Percentiles rank a stretch among this genome's conserved stretches.
phyloP scores from a whole-genome alignment of 2,113 vertebrate species.

The Phalacrocorax brasilianus region DNA sequence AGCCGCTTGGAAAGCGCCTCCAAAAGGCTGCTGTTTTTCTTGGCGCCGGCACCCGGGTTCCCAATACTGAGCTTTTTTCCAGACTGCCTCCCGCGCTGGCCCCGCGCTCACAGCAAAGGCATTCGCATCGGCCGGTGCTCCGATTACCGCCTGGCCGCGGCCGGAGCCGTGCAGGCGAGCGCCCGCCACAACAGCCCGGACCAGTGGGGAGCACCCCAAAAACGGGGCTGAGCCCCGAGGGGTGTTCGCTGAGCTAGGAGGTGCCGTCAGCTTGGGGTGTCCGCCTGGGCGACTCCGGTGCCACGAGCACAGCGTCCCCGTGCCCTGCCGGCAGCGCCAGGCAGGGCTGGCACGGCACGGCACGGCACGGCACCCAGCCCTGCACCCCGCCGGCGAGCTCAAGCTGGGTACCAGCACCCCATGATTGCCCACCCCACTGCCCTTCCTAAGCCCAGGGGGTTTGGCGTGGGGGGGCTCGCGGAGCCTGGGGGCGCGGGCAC shows the following conservation, averaged over 20 bases:
- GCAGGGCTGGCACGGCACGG: neutral
- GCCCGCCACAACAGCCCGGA: rapidly evolving
- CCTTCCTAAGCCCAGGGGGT: neutral
- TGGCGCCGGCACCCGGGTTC: neutral
- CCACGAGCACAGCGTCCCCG: rapidly evolving
- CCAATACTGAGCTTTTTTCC: constrained; percentile 34
- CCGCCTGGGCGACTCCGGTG: rapidly evolving
- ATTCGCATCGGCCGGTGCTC: rapidly evolving
- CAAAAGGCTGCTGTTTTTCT: neutral
- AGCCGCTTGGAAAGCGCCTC: neutral
- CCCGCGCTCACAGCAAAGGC: neutral
- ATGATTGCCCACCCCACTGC: rapidly evolving
- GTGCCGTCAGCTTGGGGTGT: rapidly evolving
- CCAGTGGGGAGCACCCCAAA: neutral
- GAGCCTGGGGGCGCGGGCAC: neutral
- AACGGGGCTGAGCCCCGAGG: neutral
- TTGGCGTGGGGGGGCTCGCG: neutral
- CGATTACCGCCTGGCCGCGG: neutral
- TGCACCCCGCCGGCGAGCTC: neutral
- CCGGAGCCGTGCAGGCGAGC: rapidly evolving
- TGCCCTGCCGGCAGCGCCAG: neutral
- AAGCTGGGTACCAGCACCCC: neutral
- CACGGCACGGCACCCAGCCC: neutral
- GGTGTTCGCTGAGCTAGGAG: neutral
- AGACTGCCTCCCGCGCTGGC: constrained; percentile 1